A percentile compares a stretch with the other conserved stretches of the same genome.
Evolutionary conservation across 37 sponge, comb jelly and placozoan genomes (phyloP).

Genomic region (Chondrosia reniformis): DNA sequence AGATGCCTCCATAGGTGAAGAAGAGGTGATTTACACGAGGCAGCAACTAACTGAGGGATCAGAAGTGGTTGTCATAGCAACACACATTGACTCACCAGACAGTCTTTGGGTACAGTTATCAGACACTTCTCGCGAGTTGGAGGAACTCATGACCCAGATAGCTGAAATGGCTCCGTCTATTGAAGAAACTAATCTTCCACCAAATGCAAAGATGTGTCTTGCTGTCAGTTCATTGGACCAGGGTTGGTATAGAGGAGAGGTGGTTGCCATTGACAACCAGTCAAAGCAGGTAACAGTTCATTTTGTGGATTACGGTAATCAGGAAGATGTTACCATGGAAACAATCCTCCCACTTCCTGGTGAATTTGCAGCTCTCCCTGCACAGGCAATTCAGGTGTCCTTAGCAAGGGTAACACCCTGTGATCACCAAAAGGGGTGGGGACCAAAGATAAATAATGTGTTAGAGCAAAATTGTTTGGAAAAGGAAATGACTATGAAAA

Average conservation of each 20-base stretch:
- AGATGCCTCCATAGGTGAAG: neutral
- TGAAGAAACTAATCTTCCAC: too few relatives aligned
- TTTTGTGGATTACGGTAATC: slow-evolving; percentile 78
- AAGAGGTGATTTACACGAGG: neutral
- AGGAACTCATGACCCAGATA: slow-evolving; percentile 16
- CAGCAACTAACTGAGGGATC: slow-evolving; percentile 17
- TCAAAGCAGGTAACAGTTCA: slow-evolving; percentile 24
- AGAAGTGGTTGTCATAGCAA: slow-evolving; percentile 26
- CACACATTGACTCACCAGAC: slow-evolving; percentile 48
- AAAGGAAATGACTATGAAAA: slow-evolving; percentile 8
- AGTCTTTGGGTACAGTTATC: slow-evolving; percentile 67
- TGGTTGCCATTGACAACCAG: neutral
- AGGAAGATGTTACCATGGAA: slow-evolving; percentile 19
- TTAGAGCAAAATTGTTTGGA: slow-evolving; percentile 25
- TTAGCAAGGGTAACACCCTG: slow-evolving; percentile 23
- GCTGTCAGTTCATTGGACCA: slow-evolving; percentile 42
- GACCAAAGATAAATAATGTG: neutral
- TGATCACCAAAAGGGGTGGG: slow-evolving; percentile 27
- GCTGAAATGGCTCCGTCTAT: neutral
- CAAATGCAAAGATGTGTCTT: slow-evolving; percentile 24
- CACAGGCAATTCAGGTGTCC: slow-evolving; percentile 60
- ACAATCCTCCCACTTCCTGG: slow-evolving; percentile 19
- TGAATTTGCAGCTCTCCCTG: slow-evolving; percentile 32
- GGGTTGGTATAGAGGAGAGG: slow-evolving; percentile 58
- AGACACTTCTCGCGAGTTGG: neutral